These are phyloP conservation scores for Vanessa atalanta DNA, from an alignment of 1,140 invertebrate species.

Conservation along the genomic window DNA sequence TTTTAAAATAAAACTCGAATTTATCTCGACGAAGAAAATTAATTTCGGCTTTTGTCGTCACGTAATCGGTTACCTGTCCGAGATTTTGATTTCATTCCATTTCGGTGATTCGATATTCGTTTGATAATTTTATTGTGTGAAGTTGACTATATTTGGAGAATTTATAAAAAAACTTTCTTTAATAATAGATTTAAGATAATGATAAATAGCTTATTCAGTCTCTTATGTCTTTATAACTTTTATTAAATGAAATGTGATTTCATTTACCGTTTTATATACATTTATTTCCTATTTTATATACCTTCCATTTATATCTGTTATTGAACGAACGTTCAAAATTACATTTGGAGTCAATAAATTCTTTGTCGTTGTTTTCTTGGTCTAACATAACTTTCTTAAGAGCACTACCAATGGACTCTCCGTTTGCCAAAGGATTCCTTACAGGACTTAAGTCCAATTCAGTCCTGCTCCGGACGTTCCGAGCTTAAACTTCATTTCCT, in stretches of 20 bases:
- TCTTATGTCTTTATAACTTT: constrained; percentile 3
- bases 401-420: constrained; percentile 38
- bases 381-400: constrained; percentile 40
- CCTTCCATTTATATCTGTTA: constrained; percentile 6
- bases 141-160: constrained; percentile 23
- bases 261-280: constrained; percentile 20
- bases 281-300: constrained; percentile 1
- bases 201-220: constrained; percentile 33
- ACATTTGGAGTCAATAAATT: constrained; percentile 25
- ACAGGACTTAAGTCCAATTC: constrained; percentile 51
- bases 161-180: constrained; percentile 33
- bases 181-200: constrained; percentile 36
- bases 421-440: constrained; percentile 49
- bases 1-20: constrained; percentile 71
- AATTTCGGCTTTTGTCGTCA: constrained; percentile 71
- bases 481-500: constrained; percentile 58
- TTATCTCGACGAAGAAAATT: constrained; percentile 66
- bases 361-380: constrained; percentile 22
- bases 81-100: constrained; percentile 59
- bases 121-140: constrained; percentile 22
- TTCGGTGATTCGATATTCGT: constrained; percentile 36
- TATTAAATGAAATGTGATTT: constrained; percentile 23
- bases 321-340: constrained; percentile 18
- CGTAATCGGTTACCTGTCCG: constrained; percentile 64
- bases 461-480: constrained; percentile 46